These are phyloP conservation scores for Horisme vitalbata DNA, from an alignment of 2,888 invertebrate species.

Conservation along the genomic window DNA sequence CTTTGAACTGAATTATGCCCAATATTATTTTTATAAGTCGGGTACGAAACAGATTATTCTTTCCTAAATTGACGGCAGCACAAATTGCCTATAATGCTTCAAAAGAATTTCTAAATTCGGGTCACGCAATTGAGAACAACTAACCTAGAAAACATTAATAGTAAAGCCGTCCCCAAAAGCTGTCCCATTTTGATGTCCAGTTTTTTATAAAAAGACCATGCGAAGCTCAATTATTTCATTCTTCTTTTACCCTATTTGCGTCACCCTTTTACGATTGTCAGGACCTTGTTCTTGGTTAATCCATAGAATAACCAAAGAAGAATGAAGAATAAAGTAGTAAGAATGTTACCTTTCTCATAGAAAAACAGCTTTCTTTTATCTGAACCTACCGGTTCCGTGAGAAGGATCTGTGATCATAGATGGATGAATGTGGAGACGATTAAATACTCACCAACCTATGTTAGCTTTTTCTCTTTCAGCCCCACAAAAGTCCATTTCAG, in stretches of 20 bases:
- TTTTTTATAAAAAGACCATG: constrained; percentile 20
- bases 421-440: no score
- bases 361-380: constrained; percentile 50
- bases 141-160: constrained; percentile 40
- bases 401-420: no score
- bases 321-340: no score
- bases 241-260: constrained; percentile 34
- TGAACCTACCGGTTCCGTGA: constrained; percentile 54
- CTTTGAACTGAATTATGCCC: no score
- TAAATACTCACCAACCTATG: no score
- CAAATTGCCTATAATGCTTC: constrained; percentile 3
- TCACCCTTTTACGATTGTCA: constrained; percentile 44
- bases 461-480: no score
- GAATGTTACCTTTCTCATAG: constrained; percentile 63
- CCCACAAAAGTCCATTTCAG: no score
- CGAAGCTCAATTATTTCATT: constrained; percentile 30
- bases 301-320: no score
- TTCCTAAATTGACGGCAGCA: no score
- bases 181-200: constrained; percentile 36
- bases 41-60: no score
- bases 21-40: no score
- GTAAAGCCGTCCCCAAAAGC: constrained; percentile 32
- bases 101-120: constrained; percentile 29
- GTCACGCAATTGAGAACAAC: constrained; percentile 38
- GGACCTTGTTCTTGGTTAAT: constrained; percentile 48